Conservation (phyloP, 2,888 invertebrate genomes). For the Eupithecia inturbata region DNA sequence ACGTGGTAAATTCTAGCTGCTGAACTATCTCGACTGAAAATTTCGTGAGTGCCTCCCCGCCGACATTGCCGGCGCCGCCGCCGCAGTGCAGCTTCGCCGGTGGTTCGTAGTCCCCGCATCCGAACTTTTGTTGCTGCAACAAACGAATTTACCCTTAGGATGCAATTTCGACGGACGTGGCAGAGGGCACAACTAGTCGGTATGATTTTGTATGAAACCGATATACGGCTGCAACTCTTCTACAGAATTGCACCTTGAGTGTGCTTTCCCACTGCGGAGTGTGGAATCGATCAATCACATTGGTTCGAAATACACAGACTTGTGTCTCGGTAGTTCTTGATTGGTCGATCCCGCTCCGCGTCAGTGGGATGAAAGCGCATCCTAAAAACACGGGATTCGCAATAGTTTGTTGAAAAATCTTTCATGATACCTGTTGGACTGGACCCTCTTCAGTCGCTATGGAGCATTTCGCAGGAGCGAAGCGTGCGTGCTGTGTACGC, state of each 20-base stretch:
- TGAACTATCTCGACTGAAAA: slow-evolving; percentile 97
- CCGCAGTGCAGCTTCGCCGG: slow-evolving; percentile 88
- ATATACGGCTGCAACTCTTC: no score
- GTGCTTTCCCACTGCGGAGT: not conserved
- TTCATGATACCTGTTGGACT: not conserved
- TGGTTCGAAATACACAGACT: not conserved
- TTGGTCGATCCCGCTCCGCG: not conserved
- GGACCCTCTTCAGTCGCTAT: no score
- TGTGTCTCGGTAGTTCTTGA: not conserved
- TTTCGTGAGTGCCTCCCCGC: slow-evolving; percentile 85
- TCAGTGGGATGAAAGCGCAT: not conserved
- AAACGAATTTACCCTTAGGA: slow-evolving; percentile 42
- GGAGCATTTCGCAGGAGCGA: no score
- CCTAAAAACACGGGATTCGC: not conserved
- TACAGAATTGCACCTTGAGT: not conserved
- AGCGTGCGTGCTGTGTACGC: no score
- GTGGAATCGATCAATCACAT: not conserved
- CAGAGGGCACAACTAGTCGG: not conserved
- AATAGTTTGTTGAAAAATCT: no score
- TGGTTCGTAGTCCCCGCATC: slow-evolving; percentile 89
- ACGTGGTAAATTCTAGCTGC: slow-evolving; percentile 94
- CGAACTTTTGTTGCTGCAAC: slow-evolving; percentile 93
- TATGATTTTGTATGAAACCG: not conserved
- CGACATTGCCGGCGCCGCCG: slow-evolving; percentile 69
- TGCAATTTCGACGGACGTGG: not conserved